Percentiles rank a stretch among this genome's conserved stretches.
Conservation (phyloP, 2,113 vertebrate genomes). For the Neotoma lepida region DNA sequence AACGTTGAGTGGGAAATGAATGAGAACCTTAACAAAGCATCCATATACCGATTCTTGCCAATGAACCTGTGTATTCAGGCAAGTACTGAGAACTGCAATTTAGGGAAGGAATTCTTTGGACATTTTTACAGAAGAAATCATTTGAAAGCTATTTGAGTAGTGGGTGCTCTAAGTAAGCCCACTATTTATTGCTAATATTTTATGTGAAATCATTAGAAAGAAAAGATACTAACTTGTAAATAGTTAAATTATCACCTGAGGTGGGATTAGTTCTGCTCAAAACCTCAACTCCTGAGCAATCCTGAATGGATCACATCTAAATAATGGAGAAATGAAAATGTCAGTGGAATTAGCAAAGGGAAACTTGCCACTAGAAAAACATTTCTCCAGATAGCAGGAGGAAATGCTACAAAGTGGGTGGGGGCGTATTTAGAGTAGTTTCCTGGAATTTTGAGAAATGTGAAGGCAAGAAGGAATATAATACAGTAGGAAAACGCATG, state of each 20-base stretch:
- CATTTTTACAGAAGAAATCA: neutral
- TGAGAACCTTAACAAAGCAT: constrained; percentile 55
- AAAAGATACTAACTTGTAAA: neutral
- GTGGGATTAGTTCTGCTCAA: neutral
- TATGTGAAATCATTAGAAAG: neutral
- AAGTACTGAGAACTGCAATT: neutral
- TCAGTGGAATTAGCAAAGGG: neutral
- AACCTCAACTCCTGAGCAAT: neutral
- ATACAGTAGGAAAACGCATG: neutral
- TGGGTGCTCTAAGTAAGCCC: neutral
- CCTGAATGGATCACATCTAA: neutral
- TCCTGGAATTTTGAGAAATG: neutral
- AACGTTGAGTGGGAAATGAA: constrained; percentile 40
- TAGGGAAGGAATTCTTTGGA: neutral
- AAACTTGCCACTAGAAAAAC: neutral
- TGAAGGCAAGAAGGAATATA: neutral
- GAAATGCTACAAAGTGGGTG: neutral
- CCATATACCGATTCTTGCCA: neutral
- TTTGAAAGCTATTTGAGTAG: neutral
- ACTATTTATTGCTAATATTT: constrained; percentile 32
- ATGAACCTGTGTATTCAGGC: neutral
- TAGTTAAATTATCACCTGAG: neutral
- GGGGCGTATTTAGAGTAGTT: neutral
- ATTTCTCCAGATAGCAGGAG: neutral
- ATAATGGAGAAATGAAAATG: neutral